A percentile compares a stretch with the other conserved stretches of the same genome.
These are phyloP conservation scores for Thamnophis sirtalis DNA, from an alignment of 2,113 vertebrate genomes.

Conservation along the genomic window DNA sequence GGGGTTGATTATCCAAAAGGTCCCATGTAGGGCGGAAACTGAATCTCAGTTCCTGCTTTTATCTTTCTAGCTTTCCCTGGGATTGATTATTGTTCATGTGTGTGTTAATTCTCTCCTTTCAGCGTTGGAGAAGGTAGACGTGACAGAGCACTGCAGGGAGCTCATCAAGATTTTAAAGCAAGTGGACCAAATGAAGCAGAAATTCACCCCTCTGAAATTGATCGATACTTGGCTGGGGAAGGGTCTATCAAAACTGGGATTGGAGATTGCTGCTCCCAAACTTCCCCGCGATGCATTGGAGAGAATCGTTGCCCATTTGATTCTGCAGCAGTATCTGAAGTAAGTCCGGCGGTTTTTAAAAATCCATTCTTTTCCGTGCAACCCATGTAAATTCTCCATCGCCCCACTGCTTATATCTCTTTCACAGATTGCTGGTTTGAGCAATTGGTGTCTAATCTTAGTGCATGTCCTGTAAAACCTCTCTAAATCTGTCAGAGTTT, in stretches of 20 bases:
- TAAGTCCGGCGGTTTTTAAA: conserved; percentile 43
- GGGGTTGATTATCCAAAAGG: neutral
- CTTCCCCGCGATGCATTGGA: conserved; percentile 80
- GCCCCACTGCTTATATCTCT: neutral
- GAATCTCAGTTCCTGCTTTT: neutral
- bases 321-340: conserved; percentile 88
- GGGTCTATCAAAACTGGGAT: conserved; percentile 81
- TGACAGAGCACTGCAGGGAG: conserved; percentile 78
- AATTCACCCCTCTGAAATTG: conserved; percentile 90
- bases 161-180: conserved; percentile 83
- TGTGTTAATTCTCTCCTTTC: neutral
- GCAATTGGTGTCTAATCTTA: neutral
- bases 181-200: conserved; percentile 79
- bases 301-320: conserved; percentile 76
- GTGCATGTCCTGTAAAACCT: neutral
- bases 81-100: neutral
- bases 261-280: conserved; percentile 69
- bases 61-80: neutral
- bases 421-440: neutral
- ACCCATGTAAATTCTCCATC: neutral
- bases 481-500: neutral
- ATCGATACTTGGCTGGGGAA: conserved; percentile 88
- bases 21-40: neutral
- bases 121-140: conserved; percentile 76
- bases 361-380: accelerated